Percentiles rank a stretch among this genome's conserved stretches.
phyloP scores from a whole-genome alignment of 2,888 invertebrate species.

The Teleogryllus oceanicus region DNA sequence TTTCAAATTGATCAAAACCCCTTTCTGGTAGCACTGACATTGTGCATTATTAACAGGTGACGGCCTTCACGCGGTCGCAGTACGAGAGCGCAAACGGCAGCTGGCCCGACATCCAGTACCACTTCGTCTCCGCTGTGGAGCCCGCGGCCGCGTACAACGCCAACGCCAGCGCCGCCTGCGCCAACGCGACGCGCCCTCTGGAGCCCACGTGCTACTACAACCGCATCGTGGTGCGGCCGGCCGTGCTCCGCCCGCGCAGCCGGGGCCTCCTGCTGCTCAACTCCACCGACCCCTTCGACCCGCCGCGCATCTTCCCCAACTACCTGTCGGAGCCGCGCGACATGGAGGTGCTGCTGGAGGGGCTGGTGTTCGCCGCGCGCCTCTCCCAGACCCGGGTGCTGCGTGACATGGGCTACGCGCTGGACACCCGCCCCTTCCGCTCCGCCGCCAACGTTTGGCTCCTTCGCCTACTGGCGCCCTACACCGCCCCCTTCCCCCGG shows the following conservation, averaged over 20 bases:
- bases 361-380: slow-evolving; percentile 43
- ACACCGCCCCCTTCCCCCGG: slow-evolving; percentile 38
- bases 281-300: slow-evolving; percentile 67
- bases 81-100: slow-evolving; percentile 28
- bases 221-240: slow-evolving; percentile 54
- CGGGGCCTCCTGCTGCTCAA: slow-evolving; percentile 62
- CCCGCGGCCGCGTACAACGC: slow-evolving; percentile 23
- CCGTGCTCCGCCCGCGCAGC: slow-evolving; percentile 61
- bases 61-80: slow-evolving; percentile 32
- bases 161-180: slow-evolving; percentile 23
- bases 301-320: slow-evolving; percentile 69
- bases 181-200: slow-evolving; percentile 33
- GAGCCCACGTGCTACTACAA: slow-evolving; percentile 38
- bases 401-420: slow-evolving; percentile 40
- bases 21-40: too few species aligned
- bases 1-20: too few species aligned
- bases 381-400: slow-evolving; percentile 41
- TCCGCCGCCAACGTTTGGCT: slow-evolving; percentile 55
- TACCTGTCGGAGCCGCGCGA: slow-evolving; percentile 56
- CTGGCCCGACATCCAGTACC: slow-evolving; percentile 37
- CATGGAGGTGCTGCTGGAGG: slow-evolving; percentile 46
- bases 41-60: slow-evolving; percentile 20
- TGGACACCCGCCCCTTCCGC: slow-evolving; percentile 45
- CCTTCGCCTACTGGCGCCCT: slow-evolving; percentile 64
- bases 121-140: slow-evolving; percentile 34